Conservation (phyloP, 2,797 vertebrate genomes). For the Sebastes aleutianus region DNA sequence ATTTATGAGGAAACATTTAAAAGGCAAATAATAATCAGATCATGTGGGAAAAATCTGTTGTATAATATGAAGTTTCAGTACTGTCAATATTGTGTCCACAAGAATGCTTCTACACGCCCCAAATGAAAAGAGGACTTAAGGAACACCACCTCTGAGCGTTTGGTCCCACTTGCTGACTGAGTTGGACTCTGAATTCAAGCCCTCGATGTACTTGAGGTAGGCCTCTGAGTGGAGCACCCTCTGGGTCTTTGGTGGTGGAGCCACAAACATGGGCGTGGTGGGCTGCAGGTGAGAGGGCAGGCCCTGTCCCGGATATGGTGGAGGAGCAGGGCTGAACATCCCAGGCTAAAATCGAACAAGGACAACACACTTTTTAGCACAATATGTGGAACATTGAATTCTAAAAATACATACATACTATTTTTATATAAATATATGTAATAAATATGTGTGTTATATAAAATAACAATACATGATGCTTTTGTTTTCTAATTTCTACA, state of each 20-base stretch:
- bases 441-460: not conserved
- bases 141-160: conserved; percentile 89
- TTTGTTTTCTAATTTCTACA: not conserved
- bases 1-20: not conserved
- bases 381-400: not conserved
- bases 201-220: conserved; percentile 98
- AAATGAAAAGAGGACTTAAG: not conserved
- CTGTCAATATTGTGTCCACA: not conserved
- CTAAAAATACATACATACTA: not conserved
- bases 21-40: not conserved
- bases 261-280: conserved; percentile 94
- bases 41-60: not conserved
- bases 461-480: not conserved
- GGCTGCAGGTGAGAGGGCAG: conserved; percentile 90
- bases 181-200: conserved; percentile 91
- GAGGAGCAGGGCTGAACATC: conserved; percentile 92
- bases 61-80: not conserved
- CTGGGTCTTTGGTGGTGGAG: conserved; percentile 96
- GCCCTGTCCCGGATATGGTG: conserved; percentile 93
- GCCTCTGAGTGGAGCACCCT: conserved; percentile 97
- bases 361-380: not conserved
- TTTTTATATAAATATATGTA: too few species aligned
- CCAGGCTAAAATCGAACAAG: conserved; percentile 82
- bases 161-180: conserved; percentile 99
- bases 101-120: not conserved